Evolutionary conservation across 2,797 vertebrate species (phyloP).

Genomic region (Anisognathus igniventris): DNA sequence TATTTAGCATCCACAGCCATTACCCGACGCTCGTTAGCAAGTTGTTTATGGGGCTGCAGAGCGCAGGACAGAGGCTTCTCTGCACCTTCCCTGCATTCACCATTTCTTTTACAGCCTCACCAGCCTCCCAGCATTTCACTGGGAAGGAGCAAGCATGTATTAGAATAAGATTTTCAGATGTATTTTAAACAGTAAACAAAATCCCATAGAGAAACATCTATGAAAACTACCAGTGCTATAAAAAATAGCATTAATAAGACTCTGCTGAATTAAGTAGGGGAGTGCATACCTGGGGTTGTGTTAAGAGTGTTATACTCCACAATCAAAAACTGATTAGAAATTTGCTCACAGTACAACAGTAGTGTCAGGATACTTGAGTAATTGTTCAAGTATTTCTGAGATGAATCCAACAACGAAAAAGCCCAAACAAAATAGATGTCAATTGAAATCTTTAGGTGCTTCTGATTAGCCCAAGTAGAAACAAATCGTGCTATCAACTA

Average conservation of each 20-base stretch:
- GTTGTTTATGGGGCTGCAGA: constrained; percentile 30
- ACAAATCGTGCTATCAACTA: not conserved
- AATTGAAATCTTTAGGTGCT: not conserved
- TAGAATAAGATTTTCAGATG: not conserved
- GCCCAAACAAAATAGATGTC: rapidly evolving
- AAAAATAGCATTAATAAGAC: not conserved
- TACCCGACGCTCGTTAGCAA: not conserved
- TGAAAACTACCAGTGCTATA: not conserved
- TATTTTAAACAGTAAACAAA: not conserved
- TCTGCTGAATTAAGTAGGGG: not conserved
- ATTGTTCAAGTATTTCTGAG: not conserved
- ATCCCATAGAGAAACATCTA: not conserved
- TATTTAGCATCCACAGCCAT: not conserved
- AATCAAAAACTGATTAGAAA: not conserved
- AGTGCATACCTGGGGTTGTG: not conserved
- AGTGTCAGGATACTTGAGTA: not conserved
- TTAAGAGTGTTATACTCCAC: rapidly evolving
- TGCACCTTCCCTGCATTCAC: not conserved
- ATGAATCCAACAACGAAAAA: not conserved
- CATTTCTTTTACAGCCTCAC: not conserved
- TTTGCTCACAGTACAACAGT: not conserved
- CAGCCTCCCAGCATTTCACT: not conserved
- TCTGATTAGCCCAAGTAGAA: not conserved
- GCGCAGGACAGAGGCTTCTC: not conserved
- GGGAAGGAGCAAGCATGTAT: not conserved